Conservation (phyloP, 2,113 vertebrate genomes). For the Salminus brasiliensis region DNA sequence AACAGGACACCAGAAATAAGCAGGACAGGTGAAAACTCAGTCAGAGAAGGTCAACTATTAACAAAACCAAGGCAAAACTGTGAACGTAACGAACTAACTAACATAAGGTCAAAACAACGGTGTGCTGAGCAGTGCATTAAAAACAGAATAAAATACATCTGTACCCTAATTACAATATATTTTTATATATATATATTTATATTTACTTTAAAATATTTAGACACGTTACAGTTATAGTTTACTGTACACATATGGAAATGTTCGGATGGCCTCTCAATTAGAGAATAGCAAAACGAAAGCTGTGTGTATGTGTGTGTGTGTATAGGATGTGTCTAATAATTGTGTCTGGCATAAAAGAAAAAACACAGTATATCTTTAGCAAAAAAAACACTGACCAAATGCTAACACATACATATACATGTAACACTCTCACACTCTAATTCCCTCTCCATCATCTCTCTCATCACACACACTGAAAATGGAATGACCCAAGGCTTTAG, state of each 20-base stretch:
- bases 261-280: conserved; percentile 55
- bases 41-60: neutral
- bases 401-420: conserved; percentile 33
- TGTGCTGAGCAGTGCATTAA: conserved; percentile 73
- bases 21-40: too few relatives aligned
- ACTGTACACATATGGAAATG: conserved; percentile 59
- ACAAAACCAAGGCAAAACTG: too few relatives aligned
- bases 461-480: conserved; percentile 57
- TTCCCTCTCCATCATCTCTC: conserved; percentile 24
- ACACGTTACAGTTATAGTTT: conserved; percentile 56
- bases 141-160: conserved; percentile 54
- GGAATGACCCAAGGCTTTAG: conserved; percentile 69
- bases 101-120: conserved; percentile 58
- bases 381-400: conserved; percentile 61
- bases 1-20: neutral
- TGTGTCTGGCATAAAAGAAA: conserved; percentile 46
- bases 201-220: conserved; percentile 67
- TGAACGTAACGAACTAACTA: too few relatives aligned
- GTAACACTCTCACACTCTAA: conserved; percentile 22
- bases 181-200: conserved; percentile 21
- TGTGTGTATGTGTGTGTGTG: conserved; percentile 49
- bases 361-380: conserved; percentile 46
- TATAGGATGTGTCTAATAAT: conserved; percentile 55
- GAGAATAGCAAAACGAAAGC: conserved; percentile 34
- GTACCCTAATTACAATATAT: conserved; percentile 14